Base-by-base conservation (phyloP, 2,113 vertebrate genomes). In the Micronycteris hirsuta region DNA sequence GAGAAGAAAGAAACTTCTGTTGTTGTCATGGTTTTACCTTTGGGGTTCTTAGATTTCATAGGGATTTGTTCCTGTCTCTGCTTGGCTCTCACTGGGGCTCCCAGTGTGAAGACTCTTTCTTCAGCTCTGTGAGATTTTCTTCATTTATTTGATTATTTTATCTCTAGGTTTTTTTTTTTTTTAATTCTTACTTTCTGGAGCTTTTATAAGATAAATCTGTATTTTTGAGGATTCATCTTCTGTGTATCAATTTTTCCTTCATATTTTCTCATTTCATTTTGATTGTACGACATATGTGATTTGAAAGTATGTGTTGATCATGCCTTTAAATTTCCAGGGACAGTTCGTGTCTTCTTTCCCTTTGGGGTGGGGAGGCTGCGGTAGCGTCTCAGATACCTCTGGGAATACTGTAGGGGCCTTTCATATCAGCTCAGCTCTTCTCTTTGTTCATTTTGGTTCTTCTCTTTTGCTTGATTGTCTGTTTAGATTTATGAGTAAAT, bases 191-290 rank as follows among this genome's bases (percentile, higher is more conserved):
- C 41, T 74, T 83, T 63, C 45, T 73, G 33, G 54, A 83, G 41
- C n/a, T 74, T 49, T 84, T 61, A 80, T 65, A 54, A 73, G 33
- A 22, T 41, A 77, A 94, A 67, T 36, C 15, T 89, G 24, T 63
- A 20, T 52, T 73, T 63, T 89, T 65, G 80, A 82, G 41, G 58
- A 82, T 67, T 89, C 91, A 80, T 87, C 11, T 4, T 83, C 47
- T 76, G 2, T 47, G 9, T 22, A 70, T 65, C 22, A 61, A 45
- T 24, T 84, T 65, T 86, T 56, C n/a, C 91, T 87, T 88, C 41
- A 24, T 65, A 61, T 89, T 96, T 94, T 91, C 16, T 70, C 22
- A 65, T 94, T 91, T 47, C 67, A 6, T 31, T 88, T 95, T 86
- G 52, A 71, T 56, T 96, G 15, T 67, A 8, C 73, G 16, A 38